Percentiles rank a stretch among this genome's conserved stretches.
Evolutionary conservation across 2,113 vertebrate species (phyloP).

Genomic region (Phrynosoma platyrhinos): DNA sequence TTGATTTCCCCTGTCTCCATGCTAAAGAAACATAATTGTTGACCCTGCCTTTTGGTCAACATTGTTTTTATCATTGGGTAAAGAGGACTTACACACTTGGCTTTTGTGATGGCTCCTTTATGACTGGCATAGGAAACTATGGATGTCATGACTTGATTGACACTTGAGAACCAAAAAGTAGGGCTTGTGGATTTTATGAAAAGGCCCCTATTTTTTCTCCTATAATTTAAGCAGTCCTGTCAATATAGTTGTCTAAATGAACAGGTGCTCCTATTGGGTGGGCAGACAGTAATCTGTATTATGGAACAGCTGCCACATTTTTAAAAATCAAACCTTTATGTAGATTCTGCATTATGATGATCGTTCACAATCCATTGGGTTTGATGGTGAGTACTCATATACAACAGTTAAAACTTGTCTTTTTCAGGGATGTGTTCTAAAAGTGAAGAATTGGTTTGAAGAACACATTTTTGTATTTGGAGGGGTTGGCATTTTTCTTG

Average conservation of each 20-base stretch:
- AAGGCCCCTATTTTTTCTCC: not conserved
- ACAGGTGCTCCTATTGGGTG: not conserved
- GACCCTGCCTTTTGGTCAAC: not conserved
- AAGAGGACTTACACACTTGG: not conserved
- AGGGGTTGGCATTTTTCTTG: constrained; percentile 7
- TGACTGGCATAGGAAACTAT: not conserved
- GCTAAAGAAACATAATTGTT: not conserved
- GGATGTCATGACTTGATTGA: not conserved
- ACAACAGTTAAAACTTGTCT: not conserved
- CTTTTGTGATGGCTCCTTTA: not conserved
- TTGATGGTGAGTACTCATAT: not conserved
- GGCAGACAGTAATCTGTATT: not conserved
- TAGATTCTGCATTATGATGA: not conserved
- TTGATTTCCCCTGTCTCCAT: not conserved
- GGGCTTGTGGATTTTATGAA: not conserved
- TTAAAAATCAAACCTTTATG: not conserved
- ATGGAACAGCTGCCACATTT: not conserved
- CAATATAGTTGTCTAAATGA: not conserved
- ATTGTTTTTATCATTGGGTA: not conserved
- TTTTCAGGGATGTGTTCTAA: constrained; percentile 40
- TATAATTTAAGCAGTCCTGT: not conserved
- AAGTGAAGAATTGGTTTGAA: constrained; percentile 37
- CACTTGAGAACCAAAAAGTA: not conserved
- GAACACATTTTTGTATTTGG: constrained; percentile 29
- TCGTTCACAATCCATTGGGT: not conserved